Base-by-base conservation (phyloP, 1,140 invertebrate species). In the Micrasema minimum region DNA sequence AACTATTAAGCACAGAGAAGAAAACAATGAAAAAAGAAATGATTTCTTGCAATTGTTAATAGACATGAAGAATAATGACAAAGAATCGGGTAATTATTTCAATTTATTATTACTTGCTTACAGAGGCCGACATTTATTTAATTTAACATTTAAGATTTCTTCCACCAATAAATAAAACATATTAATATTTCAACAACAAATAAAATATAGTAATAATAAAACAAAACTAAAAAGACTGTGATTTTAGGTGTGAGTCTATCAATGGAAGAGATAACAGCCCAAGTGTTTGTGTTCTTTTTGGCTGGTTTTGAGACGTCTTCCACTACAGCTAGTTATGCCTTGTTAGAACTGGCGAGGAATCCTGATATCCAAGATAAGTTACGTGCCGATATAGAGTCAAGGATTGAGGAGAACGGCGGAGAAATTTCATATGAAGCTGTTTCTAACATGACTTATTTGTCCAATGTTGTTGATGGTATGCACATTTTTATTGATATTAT, bases 21-120 rank as follows among this genome's bases (percentile, higher is more conserved):
- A 79, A 14, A 84, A 86, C 70, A 82, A 84, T 18, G 75, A 87
- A 1, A 69, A 72, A 6, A 78, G 85, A 2, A 83, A 85, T 2
- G 87, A 88, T 71, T 88, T 90, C 41, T 79, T 89, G 72, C 83
- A 89, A 55, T 72, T 87, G 22, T 69, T 89, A 5, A 84, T 87
- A 9, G 82, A 88, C 41, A 71, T 88, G 59, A 83, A 83, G 66
- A 83, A 87, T 50, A 79, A 86, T 46, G 78, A 77, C 2, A 22
- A 77, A 4, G 57, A 78, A 4, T 79, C 77, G 20, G 79, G 79
- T 38, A 48, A 2, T 2, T 31, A 31, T 31, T 31, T 31, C n/a
- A n/a, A n/a, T 31, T 31, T 31, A 31, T 31, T n/a, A n/a, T n/a
- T n/a, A n/a, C n/a, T n/a, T n/a, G n/a, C n/a, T n/a, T n/a, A n/a